phyloP scores from a whole-genome alignment of 1,140 invertebrate genomes.

The Phthorimaea operculella region DNA sequence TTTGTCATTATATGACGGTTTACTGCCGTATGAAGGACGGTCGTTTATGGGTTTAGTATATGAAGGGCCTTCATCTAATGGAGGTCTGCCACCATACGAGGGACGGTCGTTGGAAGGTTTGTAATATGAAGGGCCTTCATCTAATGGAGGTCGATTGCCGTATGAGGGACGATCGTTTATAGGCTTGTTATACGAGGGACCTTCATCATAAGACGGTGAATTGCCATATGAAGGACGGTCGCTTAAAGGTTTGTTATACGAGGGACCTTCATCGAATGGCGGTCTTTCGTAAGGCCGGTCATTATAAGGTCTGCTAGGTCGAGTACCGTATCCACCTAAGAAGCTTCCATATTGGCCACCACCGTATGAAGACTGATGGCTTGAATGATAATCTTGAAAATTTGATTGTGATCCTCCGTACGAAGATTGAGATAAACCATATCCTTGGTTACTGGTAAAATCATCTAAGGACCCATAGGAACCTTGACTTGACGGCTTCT shows the following conservation, averaged over 20 bases:
- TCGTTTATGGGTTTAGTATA: conserved; percentile 12
- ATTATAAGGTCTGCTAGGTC: conserved; percentile 8
- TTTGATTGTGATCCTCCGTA: neutral
- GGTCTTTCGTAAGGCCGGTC: conserved; percentile 8
- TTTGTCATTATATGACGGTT: conserved; percentile 9
- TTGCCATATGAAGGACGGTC: conserved; percentile 14
- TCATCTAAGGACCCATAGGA: neutral
- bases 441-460: neutral
- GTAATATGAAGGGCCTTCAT: conserved; percentile 10
- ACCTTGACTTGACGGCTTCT: neutral
- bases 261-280: neutral
- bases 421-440: neutral
- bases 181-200: conserved; percentile 11
- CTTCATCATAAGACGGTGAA: conserved; percentile 10
- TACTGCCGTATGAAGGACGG: conserved; percentile 11
- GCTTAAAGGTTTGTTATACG: conserved; percentile 7
- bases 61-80: conserved; percentile 10
- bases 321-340: conserved; percentile 5
- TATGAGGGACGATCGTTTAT: conserved; percentile 2
- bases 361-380: conserved; percentile 6
- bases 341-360: conserved; percentile 3
- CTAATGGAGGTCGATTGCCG: conserved; percentile 9
- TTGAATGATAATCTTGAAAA: neutral
- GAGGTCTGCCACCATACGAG: conserved; percentile 13
- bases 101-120: conserved; percentile 13